Base-by-base conservation (phyloP, 1,140 invertebrate genomes). In the Halesus radiatus region DNA sequence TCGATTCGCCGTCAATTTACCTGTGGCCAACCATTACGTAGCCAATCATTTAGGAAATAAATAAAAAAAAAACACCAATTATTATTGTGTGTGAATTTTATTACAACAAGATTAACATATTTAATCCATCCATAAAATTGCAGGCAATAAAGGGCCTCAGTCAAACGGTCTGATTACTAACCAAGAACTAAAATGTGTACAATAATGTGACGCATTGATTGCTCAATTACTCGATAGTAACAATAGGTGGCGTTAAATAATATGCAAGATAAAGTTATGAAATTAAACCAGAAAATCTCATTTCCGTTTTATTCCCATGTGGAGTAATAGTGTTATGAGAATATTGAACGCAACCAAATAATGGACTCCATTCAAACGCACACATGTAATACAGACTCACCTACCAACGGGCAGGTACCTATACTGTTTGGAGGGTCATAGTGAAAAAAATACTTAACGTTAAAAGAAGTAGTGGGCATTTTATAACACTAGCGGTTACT, bases 91-190 rank as follows among this genome's bases (percentile, higher is more conserved):
- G 72, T 75, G 72, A 75, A 75, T 75, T 75, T 75, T 75, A 75
- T 75, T 75, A 75, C 72, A n/a, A 75, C 72, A 75, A 58, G n/a
- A 75, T 75, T 75, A 75, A 26, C 72, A 75, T 75, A 75, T 75
- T 32, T 75, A 75, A 75, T 75, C 72, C 72, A 75, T 75, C 54
- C 54, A 75, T 75, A 75, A 74, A 54, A 74, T 16, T 56, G 70
- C 56, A 54, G 18, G 70, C 70, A 74, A 74, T 74, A 74, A 74
- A 74, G 18, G 54, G 16, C 70, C 70, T 26, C 29, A 74, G 54
- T 74, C 70, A 74, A 74, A 74, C 10, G 53, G 52, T 74, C 56
- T 74, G 70, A 74, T 74, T 74, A 54, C 70, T 26, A 74, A 74
- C 53, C 52, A 18, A 74, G 70, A 54, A 56, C 22, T 23, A 16